Evolutionary conservation across 64 coral and sea anemone genomes (phyloP), one percentile per base, ranked within the genome.

Genomic region (Dendrophyllia cribrosa): DNA sequence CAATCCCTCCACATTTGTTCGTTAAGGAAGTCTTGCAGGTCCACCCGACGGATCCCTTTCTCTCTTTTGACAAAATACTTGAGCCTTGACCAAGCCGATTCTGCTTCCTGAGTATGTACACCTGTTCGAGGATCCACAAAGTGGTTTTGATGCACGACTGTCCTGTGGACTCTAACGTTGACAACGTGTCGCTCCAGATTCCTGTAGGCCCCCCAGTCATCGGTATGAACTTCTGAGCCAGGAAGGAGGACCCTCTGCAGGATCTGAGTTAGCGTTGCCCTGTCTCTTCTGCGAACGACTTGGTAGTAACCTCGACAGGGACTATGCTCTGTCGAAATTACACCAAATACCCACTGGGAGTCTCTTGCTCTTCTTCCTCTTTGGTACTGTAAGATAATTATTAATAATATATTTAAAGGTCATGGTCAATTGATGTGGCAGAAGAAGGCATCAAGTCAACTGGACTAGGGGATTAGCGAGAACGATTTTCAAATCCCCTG

Each of bases 91-190:
- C 82, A 85, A 2, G 82, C 82, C 9, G 82, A 85, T 67, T 85
- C 82, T 2, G 64, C 34, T 26, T 85, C 82, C 20, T 85, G 82
- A 8, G 82, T 69, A 43, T 85, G 82, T 2, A 85, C 24, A 9
- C 82, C 82, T 68, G 82, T 85, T 13, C 62, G 9, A 26, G 80
- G 60, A 66, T 85, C 82, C 82, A 68, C 82, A 11, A 85, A 85
- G 19, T 67, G 25, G 11, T 47, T 25, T 8, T 7, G 23, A 63
- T 85, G 82, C 7, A 85, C 82, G 5, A 85, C 82, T 64, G 58
- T 49, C 17, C n/a, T n/a, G n/a, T n/a, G n/a, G n/a, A n/a, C n/a
- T n/a, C n/a, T n/a, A n/a, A n/a, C n/a, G n/a, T n/a, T n/a, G n/a
- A n/a, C n/a, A n/a, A n/a, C n/a, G 23, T 17, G 82, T 1, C 7